phyloP scores from a whole-genome alignment of 2,797 vertebrate species.

The Oreochromis mossambicus region DNA sequence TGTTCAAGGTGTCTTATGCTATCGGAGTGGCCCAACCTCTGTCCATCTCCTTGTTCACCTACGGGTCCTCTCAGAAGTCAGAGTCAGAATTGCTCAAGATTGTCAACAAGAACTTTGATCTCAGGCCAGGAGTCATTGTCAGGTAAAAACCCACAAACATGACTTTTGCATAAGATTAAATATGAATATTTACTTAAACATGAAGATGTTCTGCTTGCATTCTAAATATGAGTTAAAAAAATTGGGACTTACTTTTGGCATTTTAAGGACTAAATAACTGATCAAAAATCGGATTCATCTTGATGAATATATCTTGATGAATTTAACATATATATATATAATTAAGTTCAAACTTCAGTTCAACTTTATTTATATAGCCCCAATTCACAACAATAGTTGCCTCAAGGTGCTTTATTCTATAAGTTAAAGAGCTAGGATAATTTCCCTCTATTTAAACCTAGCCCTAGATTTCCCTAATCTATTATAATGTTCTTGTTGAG shows the following conservation, averaged over 20 bases:
- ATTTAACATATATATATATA: neutral
- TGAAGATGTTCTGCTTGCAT: neutral
- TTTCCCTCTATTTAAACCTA: neutral
- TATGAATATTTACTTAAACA: neutral
- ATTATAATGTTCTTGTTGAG: neutral
- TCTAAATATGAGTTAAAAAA: neutral
- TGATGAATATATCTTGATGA: neutral
- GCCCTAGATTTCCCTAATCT: neutral
- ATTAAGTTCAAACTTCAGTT: neutral
- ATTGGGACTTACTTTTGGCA: neutral
- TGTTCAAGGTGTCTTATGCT: constrained; percentile 88
- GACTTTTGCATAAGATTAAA: neutral
- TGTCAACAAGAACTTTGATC: constrained; percentile 95
- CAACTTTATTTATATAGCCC: neutral
- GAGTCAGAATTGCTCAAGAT: constrained; percentile 89
- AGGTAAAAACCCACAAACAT: constrained; percentile 75
- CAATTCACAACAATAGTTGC: neutral
- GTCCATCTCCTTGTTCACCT: constrained; percentile 94
- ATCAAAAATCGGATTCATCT: neutral
- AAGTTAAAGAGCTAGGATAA: neutral
- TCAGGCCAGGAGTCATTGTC: constrained; percentile 94
- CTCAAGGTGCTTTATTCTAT: neutral
- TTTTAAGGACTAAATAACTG: neutral
- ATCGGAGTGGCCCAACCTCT: constrained; percentile 91
- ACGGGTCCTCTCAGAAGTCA: constrained; percentile 86